A percentile compares a stretch with the other conserved stretches of the same genome.
These are phyloP conservation scores for Caloenas nicobarica DNA, from an alignment of 2,113 vertebrate genomes.

Conservation along the genomic window DNA sequence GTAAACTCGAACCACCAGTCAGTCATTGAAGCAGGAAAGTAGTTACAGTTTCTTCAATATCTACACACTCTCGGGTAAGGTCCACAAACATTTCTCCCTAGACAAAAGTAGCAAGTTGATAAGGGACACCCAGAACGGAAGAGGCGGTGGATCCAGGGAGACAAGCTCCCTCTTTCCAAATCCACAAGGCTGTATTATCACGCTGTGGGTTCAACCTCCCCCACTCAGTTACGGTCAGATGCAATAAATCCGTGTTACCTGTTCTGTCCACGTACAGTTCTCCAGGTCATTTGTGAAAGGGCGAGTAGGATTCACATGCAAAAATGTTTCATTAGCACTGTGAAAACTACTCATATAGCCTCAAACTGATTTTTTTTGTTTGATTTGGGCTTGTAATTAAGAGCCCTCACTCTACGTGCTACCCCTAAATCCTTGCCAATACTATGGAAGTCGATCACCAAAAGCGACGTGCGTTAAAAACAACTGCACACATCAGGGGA, in stretches of 20 bases:
- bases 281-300: background rate
- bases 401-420: background rate
- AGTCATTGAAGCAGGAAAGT: background rate
- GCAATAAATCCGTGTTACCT: background rate
- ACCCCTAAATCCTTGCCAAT: background rate
- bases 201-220: background rate
- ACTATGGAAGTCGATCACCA: background rate
- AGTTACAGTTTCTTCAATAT: background rate
- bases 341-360: background rate
- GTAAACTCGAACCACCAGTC: conserved; percentile 11
- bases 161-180: background rate
- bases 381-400: background rate
- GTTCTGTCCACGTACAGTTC: background rate
- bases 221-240: background rate
- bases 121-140: background rate
- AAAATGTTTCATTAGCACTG: background rate
- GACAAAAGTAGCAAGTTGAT: background rate
- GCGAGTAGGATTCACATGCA: background rate
- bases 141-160: background rate
- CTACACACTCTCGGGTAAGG: background rate
- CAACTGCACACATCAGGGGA: background rate
- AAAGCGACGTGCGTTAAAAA: background rate
- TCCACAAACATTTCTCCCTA: background rate
- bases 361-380: background rate
- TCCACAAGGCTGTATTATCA: rapidly evolving